These are phyloP conservation scores for Fistularia commersonii DNA, from an alignment of 2,797 vertebrate species.

Conservation along the genomic window DNA sequence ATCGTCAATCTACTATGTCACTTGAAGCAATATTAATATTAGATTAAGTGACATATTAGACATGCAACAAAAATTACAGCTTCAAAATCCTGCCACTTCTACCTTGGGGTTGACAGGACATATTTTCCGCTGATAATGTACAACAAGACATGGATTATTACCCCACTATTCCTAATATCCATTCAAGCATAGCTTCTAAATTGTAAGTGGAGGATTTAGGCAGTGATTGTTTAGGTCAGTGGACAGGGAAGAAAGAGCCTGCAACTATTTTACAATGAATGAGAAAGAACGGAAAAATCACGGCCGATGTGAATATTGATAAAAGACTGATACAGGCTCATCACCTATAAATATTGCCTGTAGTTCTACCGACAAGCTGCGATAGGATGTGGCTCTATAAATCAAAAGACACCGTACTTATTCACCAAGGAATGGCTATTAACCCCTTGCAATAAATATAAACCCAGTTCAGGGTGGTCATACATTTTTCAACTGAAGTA, in stretches of 20 bases:
- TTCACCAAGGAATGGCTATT: no score
- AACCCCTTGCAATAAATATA: background rate
- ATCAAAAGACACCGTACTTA: background rate
- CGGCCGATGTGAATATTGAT: background rate
- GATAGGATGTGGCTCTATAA: background rate
- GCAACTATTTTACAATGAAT: background rate
- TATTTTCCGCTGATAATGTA: no score
- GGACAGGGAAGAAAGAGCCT: background rate
- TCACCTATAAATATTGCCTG: background rate
- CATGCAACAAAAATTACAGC: no score
- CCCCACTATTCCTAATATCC: no score
- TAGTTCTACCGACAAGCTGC: background rate
- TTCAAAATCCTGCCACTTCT: no score
- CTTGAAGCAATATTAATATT: no score
- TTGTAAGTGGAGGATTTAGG: no score
- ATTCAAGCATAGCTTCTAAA: no score
- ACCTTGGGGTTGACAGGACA: no score
- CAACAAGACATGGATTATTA: no score
- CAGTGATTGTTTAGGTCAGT: background rate
- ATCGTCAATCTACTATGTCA: no score
- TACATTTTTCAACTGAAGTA: constrained; percentile 20
- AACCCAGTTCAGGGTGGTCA: constrained; percentile 5
- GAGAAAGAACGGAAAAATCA: background rate
- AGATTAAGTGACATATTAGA: no score
- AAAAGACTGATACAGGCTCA: background rate